phyloP scores from a whole-genome alignment of 2,797 vertebrate species.

The Pipistrellus pipistrellus region DNA sequence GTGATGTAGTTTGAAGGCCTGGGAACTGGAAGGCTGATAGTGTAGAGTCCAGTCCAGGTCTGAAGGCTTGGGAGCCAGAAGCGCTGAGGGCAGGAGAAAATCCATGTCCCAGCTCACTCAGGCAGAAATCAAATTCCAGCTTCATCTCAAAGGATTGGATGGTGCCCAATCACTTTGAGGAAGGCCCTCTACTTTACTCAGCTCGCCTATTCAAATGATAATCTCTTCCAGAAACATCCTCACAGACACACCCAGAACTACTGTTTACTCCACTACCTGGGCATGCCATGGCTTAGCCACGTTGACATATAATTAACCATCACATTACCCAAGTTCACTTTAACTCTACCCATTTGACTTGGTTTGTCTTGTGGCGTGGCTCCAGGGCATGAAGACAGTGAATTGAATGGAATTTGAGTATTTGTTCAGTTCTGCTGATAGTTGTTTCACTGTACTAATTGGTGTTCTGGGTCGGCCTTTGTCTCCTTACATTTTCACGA shows the following conservation, averaged over 20 bases:
- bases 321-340: not conserved
- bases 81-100: not conserved
- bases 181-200: not conserved
- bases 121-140: not conserved
- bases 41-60: not conserved
- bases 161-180: too few species aligned
- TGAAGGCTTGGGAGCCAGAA: not conserved
- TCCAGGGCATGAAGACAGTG: not conserved
- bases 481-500: not conserved
- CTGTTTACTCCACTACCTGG: not conserved
- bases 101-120: not conserved
- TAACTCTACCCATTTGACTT: not conserved
- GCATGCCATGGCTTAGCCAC: not conserved
- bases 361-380: not conserved
- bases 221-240: not conserved
- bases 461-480: not conserved
- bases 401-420: constrained; percentile 5
- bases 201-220: not conserved
- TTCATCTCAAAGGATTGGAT: not conserved
- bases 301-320: not conserved
- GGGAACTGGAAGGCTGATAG: not conserved
- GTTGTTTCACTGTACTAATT: not conserved
- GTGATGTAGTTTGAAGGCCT: not conserved
- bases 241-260: not conserved
- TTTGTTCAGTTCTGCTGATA: constrained; percentile 6